phyloP scores from a whole-genome alignment of 2,888 invertebrate genomes.

The Drosophila sordidula region DNA sequence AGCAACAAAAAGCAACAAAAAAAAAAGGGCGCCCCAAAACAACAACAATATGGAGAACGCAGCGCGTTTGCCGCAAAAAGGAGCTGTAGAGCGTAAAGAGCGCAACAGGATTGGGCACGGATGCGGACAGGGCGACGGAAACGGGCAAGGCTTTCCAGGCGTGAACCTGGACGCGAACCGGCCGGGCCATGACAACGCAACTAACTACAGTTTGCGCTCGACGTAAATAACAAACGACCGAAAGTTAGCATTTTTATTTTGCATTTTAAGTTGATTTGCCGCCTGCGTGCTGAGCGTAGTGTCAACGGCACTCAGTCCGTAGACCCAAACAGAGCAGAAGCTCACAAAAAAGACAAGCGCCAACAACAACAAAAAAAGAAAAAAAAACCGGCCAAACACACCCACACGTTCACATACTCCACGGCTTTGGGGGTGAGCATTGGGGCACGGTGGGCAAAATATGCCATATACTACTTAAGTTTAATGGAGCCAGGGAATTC shows the following conservation, averaged over 20 bases:
- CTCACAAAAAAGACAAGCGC: background rate
- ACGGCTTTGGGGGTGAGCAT: slow-evolving; percentile 1
- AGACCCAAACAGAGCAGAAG: slow-evolving; percentile 32
- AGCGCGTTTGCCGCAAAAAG: slow-evolving; percentile 44
- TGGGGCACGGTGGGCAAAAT: slow-evolving; percentile 28
- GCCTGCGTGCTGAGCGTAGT: slow-evolving; percentile 61
- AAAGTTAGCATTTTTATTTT: slow-evolving; percentile 74
- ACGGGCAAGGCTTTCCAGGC: slow-evolving; percentile 38
- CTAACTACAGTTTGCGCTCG: slow-evolving; percentile 65
- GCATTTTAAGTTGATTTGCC: slow-evolving; percentile 78
- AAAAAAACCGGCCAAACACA: slow-evolving; percentile 26
- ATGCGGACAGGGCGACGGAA: slow-evolving; percentile 11
- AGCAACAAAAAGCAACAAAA: slow-evolving; percentile 44
- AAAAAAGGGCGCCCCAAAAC: slow-evolving; percentile 50
- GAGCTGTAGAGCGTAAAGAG: slow-evolving; percentile 68
- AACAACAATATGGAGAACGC: slow-evolving; percentile 22
- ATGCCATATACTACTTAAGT: slow-evolving; percentile 7
- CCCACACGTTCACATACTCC: slow-evolving; percentile 64
- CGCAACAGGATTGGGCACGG: slow-evolving; percentile 75
- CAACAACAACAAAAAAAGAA: slow-evolving; percentile 6
- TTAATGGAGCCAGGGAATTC: background rate
- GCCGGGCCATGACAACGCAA: slow-evolving; percentile 74
- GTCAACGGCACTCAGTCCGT: slow-evolving; percentile 57
- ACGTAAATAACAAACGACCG: slow-evolving; percentile 72
- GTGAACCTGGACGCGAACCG: slow-evolving; percentile 48